Evolutionary conservation across 2,797 vertebrate species (phyloP).

Genomic region (Anguilla megastoma): DNA sequence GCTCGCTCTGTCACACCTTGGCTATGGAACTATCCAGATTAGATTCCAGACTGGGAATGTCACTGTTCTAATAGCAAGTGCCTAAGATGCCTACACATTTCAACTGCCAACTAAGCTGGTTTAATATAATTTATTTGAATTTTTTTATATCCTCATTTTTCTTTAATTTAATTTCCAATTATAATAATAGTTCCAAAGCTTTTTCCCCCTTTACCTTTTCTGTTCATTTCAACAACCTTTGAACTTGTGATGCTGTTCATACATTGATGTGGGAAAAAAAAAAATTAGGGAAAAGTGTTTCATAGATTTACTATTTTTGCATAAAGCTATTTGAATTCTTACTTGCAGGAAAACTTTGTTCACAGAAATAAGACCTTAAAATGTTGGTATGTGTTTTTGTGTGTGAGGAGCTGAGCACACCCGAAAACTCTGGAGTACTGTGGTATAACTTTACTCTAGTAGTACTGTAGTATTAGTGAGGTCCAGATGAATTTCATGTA

Average conservation of each 20-base stretch:
- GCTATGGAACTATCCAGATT: background rate
- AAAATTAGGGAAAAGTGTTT: slow-evolving; percentile 10
- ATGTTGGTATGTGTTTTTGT: background rate
- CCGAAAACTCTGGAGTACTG: background rate
- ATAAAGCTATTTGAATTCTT: background rate
- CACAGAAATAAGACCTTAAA: background rate
- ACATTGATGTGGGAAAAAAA: background rate
- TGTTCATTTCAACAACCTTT: background rate
- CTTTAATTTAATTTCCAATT: background rate
- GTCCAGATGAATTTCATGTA: background rate
- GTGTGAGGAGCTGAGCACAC: background rate
- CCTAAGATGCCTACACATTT: background rate
- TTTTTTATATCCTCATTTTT: background rate
- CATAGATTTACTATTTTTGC: slow-evolving; percentile 23
- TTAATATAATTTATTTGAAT: background rate
- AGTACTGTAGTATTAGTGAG: background rate
- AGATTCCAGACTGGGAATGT: background rate
- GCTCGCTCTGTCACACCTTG: no score
- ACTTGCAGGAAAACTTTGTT: background rate
- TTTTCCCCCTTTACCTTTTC: background rate
- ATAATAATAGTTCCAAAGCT: background rate
- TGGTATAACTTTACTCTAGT: background rate
- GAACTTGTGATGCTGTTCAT: background rate
- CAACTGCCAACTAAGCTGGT: background rate
- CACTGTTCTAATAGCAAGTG: background rate